Conservation (phyloP, 2,113 vertebrate species). For the Cebus imitator region DNA sequence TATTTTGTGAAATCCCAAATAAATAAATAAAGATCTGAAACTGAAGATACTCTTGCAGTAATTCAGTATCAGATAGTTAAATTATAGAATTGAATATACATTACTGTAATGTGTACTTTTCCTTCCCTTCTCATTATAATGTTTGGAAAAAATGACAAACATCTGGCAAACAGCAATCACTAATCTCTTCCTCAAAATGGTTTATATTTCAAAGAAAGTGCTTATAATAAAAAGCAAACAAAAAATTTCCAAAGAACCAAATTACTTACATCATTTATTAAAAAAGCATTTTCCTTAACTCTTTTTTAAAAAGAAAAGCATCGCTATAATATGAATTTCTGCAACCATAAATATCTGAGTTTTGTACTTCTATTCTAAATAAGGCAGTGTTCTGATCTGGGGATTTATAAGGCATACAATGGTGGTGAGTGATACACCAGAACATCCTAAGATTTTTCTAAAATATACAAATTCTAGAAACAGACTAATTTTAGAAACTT, state of each 20-base stretch:
- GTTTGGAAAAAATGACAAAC: not conserved
- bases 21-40: conserved; percentile 43
- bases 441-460: not conserved
- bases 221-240: not conserved
- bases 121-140: not conserved
- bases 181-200: not conserved
- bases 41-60: not conserved
- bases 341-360: not conserved
- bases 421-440: not conserved
- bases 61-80: not conserved
- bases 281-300: not conserved
- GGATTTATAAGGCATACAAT: not conserved
- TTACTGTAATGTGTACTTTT: not conserved
- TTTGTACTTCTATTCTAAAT: not conserved
- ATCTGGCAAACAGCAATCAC: not conserved
- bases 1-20: conserved; percentile 22
- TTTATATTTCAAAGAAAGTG: not conserved
- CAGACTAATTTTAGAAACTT: conserved; percentile 1
- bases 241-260: conserved; percentile 9
- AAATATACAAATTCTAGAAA: conserved; percentile 39
- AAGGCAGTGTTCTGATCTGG: not conserved
- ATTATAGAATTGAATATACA: not conserved
- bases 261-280: conserved; percentile 16
- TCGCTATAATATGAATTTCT: not conserved
- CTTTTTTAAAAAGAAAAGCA: not conserved